phyloP scores from a whole-genome alignment of 1,140 invertebrate species.

The Melitaea cinxia region DNA sequence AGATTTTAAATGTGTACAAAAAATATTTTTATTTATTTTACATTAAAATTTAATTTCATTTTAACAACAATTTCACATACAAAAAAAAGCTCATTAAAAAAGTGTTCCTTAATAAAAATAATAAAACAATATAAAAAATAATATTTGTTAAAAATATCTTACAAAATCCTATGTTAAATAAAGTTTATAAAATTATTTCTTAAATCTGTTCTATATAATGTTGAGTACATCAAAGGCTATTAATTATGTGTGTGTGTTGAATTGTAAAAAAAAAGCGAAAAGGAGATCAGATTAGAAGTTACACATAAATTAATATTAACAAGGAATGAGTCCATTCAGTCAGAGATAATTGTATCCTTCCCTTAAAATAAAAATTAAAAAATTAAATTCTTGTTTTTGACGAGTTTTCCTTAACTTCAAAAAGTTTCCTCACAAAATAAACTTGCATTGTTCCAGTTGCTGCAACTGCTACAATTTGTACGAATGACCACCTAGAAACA shows the following conservation, averaged over 20 bases:
- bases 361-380: background rate
- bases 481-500: conserved; percentile 87
- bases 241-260: background rate
- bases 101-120: no score
- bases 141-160: conserved; percentile 15
- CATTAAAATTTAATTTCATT: conserved; percentile 18
- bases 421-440: conserved; percentile 94
- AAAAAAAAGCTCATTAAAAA: conserved; percentile 7
- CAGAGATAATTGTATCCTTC: conserved; percentile 19
- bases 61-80: conserved; percentile 19
- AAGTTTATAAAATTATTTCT: conserved; percentile 1
- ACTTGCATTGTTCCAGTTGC: conserved; percentile 90
- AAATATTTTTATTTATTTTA: conserved; percentile 16
- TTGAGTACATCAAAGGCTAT: background rate
- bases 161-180: background rate
- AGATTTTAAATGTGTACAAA: conserved; percentile 20
- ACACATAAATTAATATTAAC: conserved; percentile 6
- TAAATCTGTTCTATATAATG: background rate
- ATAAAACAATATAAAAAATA: conserved; percentile 9
- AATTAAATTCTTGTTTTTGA: conserved; percentile 83
- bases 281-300: conserved; percentile 24
- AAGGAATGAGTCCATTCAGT: conserved; percentile 36
- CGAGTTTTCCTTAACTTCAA: conserved; percentile 88
- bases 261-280: conserved; percentile 10
- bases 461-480: conserved; percentile 92